Base-by-base conservation (phyloP, 2,888 invertebrate species). In the Cantharis rustica region DNA sequence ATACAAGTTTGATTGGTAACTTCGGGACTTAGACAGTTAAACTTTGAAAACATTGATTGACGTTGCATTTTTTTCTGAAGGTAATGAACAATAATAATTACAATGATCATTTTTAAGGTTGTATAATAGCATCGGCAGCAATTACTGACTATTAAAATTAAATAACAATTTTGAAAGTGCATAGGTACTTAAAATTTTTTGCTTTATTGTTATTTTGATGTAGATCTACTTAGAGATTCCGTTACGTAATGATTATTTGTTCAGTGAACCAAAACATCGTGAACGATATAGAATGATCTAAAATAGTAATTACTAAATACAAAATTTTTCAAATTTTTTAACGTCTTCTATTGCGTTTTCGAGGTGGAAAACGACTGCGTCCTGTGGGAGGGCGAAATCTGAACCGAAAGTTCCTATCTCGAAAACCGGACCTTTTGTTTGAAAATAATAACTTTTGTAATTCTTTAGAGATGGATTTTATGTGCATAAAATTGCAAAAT, bases 401-500 rank as follows among this genome's bases (percentile, higher is more conserved):
- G 26, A 92, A 92, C 79, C 92, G 89, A 81, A 86, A 75, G 62
- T 69, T 16, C 27, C 63, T 2, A 27, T 63, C 13, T 31, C 16
- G 7, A 7, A 16, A 81, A 84, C 90, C 89, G 62, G 90, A 89
- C 80, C 92, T 90, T 80, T 94, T 92, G n/a, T 95, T 91, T 68
- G 94, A 93, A 88, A 95, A 94, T 84, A 95, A 86, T 87, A 95
- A 93, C 85, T 93, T 93, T 80, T 98, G 91, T 75, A 99, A 89
- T 87, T 98, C 98, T 79, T 98, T 91, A 0, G 98, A 98, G 84
- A 99, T 99, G 13, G 99, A 99, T 87, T 99, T 99, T 87, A 99
- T 91, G 87, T 99, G 99, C 99, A 99, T 99, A 89, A 99, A 99
- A 90, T 99, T 99, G 89, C 99, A 99, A 90, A 99, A 99, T 47